These are phyloP conservation scores for Zaprionus lineosus DNA, from an alignment of 2,888 invertebrate genomes.

Conservation along the genomic window DNA sequence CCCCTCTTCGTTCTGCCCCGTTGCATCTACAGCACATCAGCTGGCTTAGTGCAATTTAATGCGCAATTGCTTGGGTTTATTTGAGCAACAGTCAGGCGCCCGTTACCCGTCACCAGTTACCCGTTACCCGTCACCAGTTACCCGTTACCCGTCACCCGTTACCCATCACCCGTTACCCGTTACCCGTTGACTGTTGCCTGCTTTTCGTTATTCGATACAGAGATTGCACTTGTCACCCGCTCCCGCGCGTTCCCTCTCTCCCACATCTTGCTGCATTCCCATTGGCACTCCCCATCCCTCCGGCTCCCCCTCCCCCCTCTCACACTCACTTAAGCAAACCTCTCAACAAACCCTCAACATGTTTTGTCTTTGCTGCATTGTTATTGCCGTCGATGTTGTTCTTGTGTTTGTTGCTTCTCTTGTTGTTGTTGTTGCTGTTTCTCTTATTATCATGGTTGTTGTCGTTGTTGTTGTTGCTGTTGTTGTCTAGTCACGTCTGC, in stretches of 20 bases:
- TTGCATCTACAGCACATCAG: slow-evolving; percentile 46
- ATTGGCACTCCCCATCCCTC: not conserved
- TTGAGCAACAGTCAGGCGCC: slow-evolving; percentile 44
- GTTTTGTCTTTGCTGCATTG: slow-evolving; percentile 51
- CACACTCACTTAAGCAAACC: slow-evolving; percentile 16
- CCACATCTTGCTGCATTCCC: no score
- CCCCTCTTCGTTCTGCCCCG: slow-evolving; percentile 7
- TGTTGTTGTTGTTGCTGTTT: slow-evolving; percentile 32
- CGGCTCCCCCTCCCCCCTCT: not conserved
- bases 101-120: no score
- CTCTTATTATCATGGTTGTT: slow-evolving; percentile 7
- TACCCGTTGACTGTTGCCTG: no score
- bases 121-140: no score
- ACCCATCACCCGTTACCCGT: no score
- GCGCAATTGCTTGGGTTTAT: slow-evolving; percentile 66
- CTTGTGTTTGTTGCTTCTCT: slow-evolving; percentile 18
- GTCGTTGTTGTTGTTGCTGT: slow-evolving; percentile 28
- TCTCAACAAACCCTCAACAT: slow-evolving; percentile 38
- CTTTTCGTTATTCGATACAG: no score
- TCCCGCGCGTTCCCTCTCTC: not conserved
- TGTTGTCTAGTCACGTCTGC: slow-evolving; percentile 75
- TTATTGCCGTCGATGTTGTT: slow-evolving; percentile 7
- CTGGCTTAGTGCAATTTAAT: slow-evolving; percentile 64
- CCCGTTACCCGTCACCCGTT: no score
- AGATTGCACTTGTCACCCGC: slow-evolving; percentile 12